phyloP scores from a whole-genome alignment of 1,140 invertebrate species.

The Sycophaga agraensis region DNA sequence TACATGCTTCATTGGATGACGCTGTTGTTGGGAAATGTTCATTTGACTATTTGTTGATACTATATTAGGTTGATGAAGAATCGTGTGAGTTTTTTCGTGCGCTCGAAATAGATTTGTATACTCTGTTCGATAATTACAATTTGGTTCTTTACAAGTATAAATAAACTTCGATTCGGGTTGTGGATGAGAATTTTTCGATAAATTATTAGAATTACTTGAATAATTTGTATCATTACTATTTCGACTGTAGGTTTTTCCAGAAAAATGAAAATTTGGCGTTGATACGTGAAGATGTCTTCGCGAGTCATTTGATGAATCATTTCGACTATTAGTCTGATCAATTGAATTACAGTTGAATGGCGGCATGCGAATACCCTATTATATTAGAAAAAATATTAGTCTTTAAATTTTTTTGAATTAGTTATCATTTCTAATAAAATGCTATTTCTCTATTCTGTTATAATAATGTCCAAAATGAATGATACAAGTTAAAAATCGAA shows the following conservation, averaged over 20 bases:
- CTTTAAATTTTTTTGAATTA: no score
- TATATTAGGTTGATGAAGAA: not conserved
- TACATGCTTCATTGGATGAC: conserved; percentile 9
- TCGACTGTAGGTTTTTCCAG: conserved; percentile 2
- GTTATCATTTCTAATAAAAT: no score
- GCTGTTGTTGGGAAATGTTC: conserved; percentile 16
- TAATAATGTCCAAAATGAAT: no score
- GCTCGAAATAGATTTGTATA: not conserved
- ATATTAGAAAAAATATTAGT: not conserved
- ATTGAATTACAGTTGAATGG: no score
- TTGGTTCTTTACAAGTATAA: conserved; percentile 1
- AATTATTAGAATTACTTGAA: no score
- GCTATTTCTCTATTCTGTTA: no score
- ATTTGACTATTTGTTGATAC: no score
- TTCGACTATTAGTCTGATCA: no score
- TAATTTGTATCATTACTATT: not conserved
- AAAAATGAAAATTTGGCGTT: not conserved
- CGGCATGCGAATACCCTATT: not conserved
- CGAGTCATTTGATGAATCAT: no score
- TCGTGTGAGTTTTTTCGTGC: conserved; percentile 19
- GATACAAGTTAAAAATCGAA: no score
- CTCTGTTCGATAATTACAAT: conserved; percentile 7
- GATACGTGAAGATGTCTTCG: no score
- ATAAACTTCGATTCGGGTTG: not conserved
- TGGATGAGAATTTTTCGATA: not conserved